These are phyloP conservation scores for Nymphalis c-album DNA, from an alignment of 2,888 invertebrate species.

Conservation along the genomic window DNA sequence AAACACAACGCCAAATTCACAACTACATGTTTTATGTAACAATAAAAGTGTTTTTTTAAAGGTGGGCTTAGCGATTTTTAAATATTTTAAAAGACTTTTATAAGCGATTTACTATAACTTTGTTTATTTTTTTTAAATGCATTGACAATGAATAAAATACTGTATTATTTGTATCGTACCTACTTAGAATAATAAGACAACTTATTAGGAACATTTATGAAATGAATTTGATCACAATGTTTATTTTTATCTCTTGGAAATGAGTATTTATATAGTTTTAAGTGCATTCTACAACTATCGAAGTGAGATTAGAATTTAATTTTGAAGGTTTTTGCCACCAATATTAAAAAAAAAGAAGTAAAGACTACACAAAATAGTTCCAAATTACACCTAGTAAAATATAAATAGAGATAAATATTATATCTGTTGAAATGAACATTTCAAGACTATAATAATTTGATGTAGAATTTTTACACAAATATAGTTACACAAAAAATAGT, in stretches of 20 bases:
- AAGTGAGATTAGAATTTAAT: constrained; percentile 19
- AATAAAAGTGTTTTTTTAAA: constrained; percentile 44
- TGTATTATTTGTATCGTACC: neutral
- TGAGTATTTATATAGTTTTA: constrained; percentile 3
- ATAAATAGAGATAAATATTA: neutral
- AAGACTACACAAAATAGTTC: neutral
- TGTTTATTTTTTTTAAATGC: neutral
- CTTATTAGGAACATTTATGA: constrained; percentile 18
- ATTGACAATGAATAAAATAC: neutral
- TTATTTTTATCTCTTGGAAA: constrained; percentile 13
- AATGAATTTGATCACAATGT: constrained; percentile 16
- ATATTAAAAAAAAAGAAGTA: neutral
- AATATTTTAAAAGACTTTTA: constrained; percentile 13
- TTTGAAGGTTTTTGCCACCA: neutral
- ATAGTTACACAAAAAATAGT: constrained; percentile 14
- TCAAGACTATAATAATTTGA: constrained; percentile 1
- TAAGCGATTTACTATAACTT: constrained; percentile 8
- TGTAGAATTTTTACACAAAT: constrained; percentile 11
- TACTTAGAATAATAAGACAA: constrained; percentile 13
- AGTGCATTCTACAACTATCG: constrained; percentile 24
- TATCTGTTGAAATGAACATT: neutral
- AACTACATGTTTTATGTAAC: constrained; percentile 66
- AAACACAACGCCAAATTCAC: constrained; percentile 78
- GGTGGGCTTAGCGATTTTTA: constrained; percentile 22
- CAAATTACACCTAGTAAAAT: neutral